A percentile compares a stretch with the other conserved stretches of the same genome.
Evolutionary conservation across 2,888 invertebrate genomes (phyloP).

Genomic region (Rotaria magnacalcarata): DNA sequence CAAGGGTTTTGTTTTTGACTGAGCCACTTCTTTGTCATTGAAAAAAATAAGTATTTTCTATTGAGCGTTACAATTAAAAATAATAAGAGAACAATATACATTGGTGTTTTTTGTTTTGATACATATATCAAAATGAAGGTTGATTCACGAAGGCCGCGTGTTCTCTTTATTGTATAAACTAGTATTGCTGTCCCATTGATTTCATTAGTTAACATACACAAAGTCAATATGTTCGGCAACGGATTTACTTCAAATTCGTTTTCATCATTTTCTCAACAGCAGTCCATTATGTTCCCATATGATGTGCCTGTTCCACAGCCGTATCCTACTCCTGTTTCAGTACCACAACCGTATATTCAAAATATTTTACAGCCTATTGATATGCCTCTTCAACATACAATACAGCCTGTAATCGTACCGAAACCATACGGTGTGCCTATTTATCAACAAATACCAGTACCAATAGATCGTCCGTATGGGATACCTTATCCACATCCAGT

Average conservation of each 20-base stretch:
- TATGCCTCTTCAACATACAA: slow-evolving; percentile 8
- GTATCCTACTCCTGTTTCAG: neutral
- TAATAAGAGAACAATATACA: too few species aligned
- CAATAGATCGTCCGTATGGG: neutral
- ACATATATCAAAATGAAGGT: neutral
- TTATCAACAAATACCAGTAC: neutral
- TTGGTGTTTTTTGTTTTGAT: neutral
- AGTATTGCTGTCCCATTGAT: neutral
- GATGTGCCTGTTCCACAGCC: slow-evolving; percentile 6
- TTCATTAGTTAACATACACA: neutral
- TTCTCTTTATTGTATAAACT: neutral
- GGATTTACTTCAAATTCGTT: neutral
- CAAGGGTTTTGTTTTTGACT: too few species aligned
- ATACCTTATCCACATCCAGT: neutral
- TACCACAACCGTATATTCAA: neutral
- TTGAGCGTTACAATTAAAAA: too few species aligned
- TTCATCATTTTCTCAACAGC: neutral
- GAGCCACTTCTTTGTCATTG: too few species aligned
- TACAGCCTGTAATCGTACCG: neutral
- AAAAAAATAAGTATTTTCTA: too few species aligned
- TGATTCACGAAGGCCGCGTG: neutral
- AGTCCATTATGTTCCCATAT: neutral
- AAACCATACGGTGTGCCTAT: neutral
- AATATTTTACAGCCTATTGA: neutral
- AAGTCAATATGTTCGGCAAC: neutral